A percentile compares a stretch with the other conserved stretches of the same genome.
These are phyloP conservation scores for Actenoides lindsayi DNA, from an alignment of 2,113 vertebrate genomes.

Conservation along the genomic window DNA sequence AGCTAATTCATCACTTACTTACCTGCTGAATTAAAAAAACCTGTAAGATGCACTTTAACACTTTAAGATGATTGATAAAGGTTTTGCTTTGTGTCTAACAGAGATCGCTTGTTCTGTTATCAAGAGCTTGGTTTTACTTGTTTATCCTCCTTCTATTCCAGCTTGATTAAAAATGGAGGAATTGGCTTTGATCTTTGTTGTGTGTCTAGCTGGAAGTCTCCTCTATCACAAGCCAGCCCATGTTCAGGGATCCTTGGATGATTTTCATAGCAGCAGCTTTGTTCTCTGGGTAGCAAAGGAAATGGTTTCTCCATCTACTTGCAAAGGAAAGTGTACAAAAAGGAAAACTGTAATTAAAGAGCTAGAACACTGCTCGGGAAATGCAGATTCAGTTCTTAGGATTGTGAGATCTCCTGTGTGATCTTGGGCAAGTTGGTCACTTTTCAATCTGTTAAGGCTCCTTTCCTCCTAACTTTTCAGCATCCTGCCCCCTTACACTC, in stretches of 20 bases:
- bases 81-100: slow-evolving; percentile 20
- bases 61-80: slow-evolving; percentile 43
- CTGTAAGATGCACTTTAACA: slow-evolving; percentile 24
- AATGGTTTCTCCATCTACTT: background rate
- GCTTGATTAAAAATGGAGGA: background rate
- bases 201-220: background rate
- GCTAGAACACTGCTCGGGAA: background rate
- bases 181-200: background rate
- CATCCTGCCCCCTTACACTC: background rate
- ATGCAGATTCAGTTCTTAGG: background rate
- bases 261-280: background rate
- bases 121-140: background rate
- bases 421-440: background rate
- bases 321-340: background rate
- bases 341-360: background rate
- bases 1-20: slow-evolving; percentile 64
- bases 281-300: background rate
- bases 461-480: background rate
- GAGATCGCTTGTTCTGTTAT: slow-evolving; percentile 31
- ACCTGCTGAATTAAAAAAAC: slow-evolving; percentile 25
- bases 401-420: background rate
- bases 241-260: background rate
- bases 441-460: background rate
- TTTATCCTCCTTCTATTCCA: background rate
- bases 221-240: background rate